Evolutionary conservation across 1,140 invertebrate genomes (phyloP), one percentile per base, ranked within the genome.

Genomic region (Hestina assimilis): DNA sequence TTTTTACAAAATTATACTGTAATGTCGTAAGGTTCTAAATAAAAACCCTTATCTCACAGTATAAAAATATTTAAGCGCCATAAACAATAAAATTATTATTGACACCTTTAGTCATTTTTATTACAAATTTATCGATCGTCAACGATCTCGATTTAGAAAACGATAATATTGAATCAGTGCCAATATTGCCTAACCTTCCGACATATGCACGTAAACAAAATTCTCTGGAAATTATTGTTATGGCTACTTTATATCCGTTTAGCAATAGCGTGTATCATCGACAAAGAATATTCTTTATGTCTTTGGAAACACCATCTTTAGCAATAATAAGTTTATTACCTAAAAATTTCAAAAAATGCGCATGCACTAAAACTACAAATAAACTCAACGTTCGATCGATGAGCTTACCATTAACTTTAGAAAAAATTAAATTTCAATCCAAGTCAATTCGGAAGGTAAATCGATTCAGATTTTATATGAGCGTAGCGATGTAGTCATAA

Each of bases 191-290:
- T 52, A 51, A 53, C 50, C 45, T 59, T 54, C 58, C 45, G 21
- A 55, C 58, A 33, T 23, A 50, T 28, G 21, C 31, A 57, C 59
- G 50, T 17, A 50, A 40, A 60, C 29, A 41, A 59, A 55, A 58
- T 54, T 68, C 54, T 42, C 43, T 38, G 33, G 53, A 66, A 63
- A 43, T 40, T 21, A 47, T 66, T 66, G 54, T 66, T 63, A 60
- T 64, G 63, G 47, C 57, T 63, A 47, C 21, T 55, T 55, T 17
- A 23, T 23, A 59, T 56, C 46, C 47, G 56, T 56, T 60, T 19
- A 14, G 23, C 40, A 23, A 55, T 40, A 38, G 40, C 20, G 42
- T 35, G 14, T 54, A 12, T 4, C 2, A 40, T 15, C 17, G 12
- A 23, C 26, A 45, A 29, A 29, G 28, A 28, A 45, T 45, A 19